Conservation (phyloP, 2,797 vertebrate species). For the Brachyrhaphis roseni region DNA sequence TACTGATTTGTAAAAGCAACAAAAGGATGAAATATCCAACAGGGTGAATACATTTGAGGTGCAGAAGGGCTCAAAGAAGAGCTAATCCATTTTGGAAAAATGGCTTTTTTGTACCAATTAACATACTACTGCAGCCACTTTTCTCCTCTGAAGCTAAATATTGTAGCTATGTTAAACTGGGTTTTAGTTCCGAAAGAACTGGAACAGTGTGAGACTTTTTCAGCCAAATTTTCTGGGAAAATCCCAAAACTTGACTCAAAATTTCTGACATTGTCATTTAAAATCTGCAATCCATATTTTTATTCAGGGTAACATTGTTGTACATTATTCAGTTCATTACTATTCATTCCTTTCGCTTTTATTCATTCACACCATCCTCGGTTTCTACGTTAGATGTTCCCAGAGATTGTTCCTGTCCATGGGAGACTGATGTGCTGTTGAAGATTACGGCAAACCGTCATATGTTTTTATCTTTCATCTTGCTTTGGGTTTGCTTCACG, state of each 20-base stretch:
- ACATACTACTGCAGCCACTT: not conserved
- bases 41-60: not conserved
- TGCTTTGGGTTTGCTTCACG: slow-evolving; percentile 35
- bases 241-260: not conserved
- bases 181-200: not conserved
- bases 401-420: slow-evolving; percentile 58
- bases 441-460: slow-evolving; percentile 70
- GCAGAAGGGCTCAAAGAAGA: too few relatives aligned
- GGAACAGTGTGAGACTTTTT: not conserved
- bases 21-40: not conserved
- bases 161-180: not conserved
- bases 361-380: slow-evolving; percentile 59
- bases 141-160: not conserved
- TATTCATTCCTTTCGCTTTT: slow-evolving; percentile 57
- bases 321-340: slow-evolving; percentile 1
- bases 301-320: not conserved
- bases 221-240: not conserved
- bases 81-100: not conserved
- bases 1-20: not conserved
- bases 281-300: not conserved
- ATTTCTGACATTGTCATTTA: not conserved
- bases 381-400: slow-evolving; percentile 56
- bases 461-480: slow-evolving; percentile 61
- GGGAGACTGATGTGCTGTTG: slow-evolving; percentile 67
- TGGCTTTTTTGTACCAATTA: not conserved